Evolutionary conservation across 2,797 vertebrate genomes (phyloP).

Genomic region (Emys orbicularis): DNA sequence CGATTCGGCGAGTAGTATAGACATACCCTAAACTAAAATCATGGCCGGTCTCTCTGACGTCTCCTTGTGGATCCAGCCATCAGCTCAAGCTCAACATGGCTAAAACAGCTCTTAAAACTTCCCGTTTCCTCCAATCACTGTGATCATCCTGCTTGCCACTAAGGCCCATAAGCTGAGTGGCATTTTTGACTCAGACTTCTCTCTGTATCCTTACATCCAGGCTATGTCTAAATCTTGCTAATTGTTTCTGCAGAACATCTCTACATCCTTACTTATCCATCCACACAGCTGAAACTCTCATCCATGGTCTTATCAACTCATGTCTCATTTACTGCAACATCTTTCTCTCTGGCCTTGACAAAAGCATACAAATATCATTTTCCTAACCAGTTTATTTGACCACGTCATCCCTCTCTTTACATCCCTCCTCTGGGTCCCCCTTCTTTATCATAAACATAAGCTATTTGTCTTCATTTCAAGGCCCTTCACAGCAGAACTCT

Average conservation of each 20-base stretch:
- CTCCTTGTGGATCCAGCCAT: not conserved
- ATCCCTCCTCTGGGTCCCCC: not conserved
- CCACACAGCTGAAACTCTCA: not conserved
- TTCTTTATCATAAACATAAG: rapidly evolving
- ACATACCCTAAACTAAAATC: not conserved
- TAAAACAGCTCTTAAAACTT: rapidly evolving
- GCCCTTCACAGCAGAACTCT: not conserved
- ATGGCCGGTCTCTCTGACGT: not conserved
- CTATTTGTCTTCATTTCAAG: not conserved
- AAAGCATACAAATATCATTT: not conserved
- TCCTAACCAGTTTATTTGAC: not conserved
- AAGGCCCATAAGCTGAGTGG: not conserved
- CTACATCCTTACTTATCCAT: not conserved
- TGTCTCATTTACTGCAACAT: not conserved
- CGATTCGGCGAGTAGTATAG: no score
- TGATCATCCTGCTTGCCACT: not conserved
- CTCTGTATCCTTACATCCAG: not conserved
- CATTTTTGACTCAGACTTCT: not conserved
- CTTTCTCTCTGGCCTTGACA: not conserved
- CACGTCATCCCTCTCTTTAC: rapidly evolving
- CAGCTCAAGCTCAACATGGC: not conserved
- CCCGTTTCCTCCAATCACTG: not conserved
- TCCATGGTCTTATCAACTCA: not conserved
- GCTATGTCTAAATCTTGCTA: not conserved
- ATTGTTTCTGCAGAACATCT: not conserved